phyloP scores from a whole-genome alignment of 2,113 vertebrate genomes.

The Otocyon megalotis region DNA sequence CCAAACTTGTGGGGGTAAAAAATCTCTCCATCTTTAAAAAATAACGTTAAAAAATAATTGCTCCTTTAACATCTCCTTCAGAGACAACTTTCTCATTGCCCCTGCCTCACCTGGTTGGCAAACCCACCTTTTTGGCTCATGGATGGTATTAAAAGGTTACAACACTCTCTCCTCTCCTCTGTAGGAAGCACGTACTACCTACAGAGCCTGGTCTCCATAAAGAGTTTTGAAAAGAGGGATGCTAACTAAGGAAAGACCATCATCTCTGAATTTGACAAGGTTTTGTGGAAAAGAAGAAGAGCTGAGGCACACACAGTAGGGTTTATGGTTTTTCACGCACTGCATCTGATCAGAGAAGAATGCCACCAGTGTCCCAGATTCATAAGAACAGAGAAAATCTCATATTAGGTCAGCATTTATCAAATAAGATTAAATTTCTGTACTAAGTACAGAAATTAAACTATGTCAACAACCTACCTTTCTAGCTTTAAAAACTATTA shows the following conservation, averaged over 20 bases:
- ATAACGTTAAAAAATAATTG: not conserved
- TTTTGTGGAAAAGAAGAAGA: not conserved
- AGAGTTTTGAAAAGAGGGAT: not conserved
- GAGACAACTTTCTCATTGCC: not conserved
- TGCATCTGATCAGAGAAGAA: not conserved
- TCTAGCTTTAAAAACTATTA: not conserved
- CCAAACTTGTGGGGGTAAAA: not conserved
- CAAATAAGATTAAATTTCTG: not conserved
- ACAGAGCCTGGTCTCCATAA: not conserved
- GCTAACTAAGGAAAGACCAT: not conserved
- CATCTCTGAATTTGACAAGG: not conserved
- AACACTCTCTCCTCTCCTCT: not conserved
- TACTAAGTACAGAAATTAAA: not conserved
- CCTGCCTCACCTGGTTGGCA: not conserved
- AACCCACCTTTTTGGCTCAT: not conserved
- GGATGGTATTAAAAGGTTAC: not conserved
- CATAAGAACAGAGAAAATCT: not conserved
- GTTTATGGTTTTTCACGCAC: not conserved
- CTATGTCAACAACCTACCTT: not conserved
- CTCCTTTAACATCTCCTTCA: not conserved
- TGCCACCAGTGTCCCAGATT: not conserved
- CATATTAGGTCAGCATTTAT: not conserved
- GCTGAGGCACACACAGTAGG: not conserved
- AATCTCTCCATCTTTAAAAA: not conserved
- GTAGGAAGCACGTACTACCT: not conserved